Base-by-base conservation (phyloP, 2,888 invertebrate genomes). In the Epistrophella euchroma region DNA sequence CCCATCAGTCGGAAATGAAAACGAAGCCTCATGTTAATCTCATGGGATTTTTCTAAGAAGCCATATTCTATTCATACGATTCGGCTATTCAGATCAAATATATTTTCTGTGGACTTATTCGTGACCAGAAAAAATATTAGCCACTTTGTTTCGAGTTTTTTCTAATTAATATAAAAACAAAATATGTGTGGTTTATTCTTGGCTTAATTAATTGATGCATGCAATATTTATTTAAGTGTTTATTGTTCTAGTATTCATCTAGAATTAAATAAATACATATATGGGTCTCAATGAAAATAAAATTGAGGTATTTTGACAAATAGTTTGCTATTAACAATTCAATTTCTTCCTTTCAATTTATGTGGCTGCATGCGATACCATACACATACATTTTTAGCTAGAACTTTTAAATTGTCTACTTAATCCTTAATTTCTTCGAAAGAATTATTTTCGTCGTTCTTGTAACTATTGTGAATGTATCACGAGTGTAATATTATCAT, bases 131-230 rank as follows among this genome's bases (percentile, higher is more conserved):
- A n/a, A 11, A 50, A 32, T 58, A 13, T 50, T 35, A n/a, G 10
- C 52, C 19, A 47, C 55, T 77, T 62, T 75, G 72, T 32, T 80
- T 86, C 78, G 35, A 35, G 77, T 70, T 58, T 81, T 81, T 64
- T 64, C 77, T 86, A 86, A 86, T 86, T 86, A 86, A 82, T 86
- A 86, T 86, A 40, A 86, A 58, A 86, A 78, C 77, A 66, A 47
- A 10, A 47, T 64, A 66, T 64, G 28, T 35, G 60, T 45, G 56
- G 40, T 37, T 74, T 74, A 17, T 52, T 22, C 2, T 28, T 13
- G 43, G 11, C 4, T 58, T 17, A 13, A 47, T 47, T 47, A 19
- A 68, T 40, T 75, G 47, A 43, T 71, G 28, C 45, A 64, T 68
- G 52, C 52, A 47, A 58, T 28, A 55, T 66, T 58, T 47, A 15